phyloP scores from a whole-genome alignment of 2,888 invertebrate species.

The Melanargia galathea region DNA sequence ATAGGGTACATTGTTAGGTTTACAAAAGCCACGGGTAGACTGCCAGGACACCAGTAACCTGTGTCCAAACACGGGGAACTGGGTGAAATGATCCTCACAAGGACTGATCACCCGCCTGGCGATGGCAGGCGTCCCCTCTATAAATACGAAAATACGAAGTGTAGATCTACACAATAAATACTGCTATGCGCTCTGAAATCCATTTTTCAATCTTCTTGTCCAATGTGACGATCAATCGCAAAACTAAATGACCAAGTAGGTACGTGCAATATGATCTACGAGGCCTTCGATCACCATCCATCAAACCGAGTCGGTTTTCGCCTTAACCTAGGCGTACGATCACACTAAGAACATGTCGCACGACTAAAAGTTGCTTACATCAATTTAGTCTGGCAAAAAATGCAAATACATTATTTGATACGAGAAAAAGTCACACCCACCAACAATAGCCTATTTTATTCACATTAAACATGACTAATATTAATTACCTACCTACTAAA shows the following conservation, averaged over 20 bases:
- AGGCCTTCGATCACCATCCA: slow-evolving; percentile 75
- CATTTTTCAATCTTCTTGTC: slow-evolving; percentile 40
- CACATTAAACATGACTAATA: no score
- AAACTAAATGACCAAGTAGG: slow-evolving; percentile 69
- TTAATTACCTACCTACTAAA: no score
- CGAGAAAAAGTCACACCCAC: no score
- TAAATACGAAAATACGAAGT: no score
- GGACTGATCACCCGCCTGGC: no score
- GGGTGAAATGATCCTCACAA: no score
- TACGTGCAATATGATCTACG: slow-evolving; percentile 72
- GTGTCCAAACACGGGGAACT: no score
- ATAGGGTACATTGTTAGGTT: no score
- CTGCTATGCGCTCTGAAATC: slow-evolving; percentile 48
- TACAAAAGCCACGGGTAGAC: no score
- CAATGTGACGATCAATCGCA: slow-evolving; percentile 52
- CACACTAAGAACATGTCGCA: not conserved
- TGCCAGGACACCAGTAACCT: no score
- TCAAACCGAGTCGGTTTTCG: slow-evolving; percentile 58
- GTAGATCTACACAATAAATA: not conserved
- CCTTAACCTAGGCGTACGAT: slow-evolving; percentile 52
- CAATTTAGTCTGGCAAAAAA: not conserved
- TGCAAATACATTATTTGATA: not conserved
- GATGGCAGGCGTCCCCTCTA: no score
- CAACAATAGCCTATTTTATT: no score
- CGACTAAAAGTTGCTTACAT: not conserved